These are phyloP conservation scores for Masnerella sp. DNA, from an alignment of 2,888 invertebrate species.

Conservation along the genomic window DNA sequence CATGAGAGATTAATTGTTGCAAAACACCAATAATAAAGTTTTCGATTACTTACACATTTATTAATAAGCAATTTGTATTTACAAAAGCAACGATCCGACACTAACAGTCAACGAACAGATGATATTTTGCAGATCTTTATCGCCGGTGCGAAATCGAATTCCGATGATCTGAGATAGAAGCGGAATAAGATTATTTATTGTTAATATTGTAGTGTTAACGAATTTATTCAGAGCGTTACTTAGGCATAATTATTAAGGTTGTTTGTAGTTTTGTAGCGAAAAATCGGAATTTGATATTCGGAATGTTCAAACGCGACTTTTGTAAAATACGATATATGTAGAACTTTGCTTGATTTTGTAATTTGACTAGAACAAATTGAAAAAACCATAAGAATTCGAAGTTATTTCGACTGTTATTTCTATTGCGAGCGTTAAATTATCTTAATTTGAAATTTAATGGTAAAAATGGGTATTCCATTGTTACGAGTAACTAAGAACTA, in stretches of 20 bases:
- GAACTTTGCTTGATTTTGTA: conserved; percentile 17
- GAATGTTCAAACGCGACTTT: neutral
- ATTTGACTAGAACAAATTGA: neutral
- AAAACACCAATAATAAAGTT: conserved; percentile 10
- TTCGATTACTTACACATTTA: conserved; percentile 39
- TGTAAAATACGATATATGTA: conserved; percentile 2
- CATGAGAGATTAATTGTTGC: too few relatives aligned
- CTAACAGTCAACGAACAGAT: conserved; percentile 3
- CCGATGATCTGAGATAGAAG: conserved; percentile 11
- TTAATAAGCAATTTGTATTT: conserved; percentile 25
- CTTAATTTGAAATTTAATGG: neutral
- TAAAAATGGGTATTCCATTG: neutral
- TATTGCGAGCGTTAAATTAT: neutral
- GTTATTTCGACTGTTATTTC: too few relatives aligned
- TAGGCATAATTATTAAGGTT: conserved; percentile 19
- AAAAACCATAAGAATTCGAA: neutral
- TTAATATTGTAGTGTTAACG: conserved; percentile 29
- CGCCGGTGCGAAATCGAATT: conserved; percentile 21
- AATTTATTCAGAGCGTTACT: conserved; percentile 25
- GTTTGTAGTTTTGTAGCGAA: conserved; percentile 16
- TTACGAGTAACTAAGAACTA: conserved; percentile 1
- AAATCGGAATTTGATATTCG: conserved; percentile 18
- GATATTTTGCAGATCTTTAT: conserved; percentile 30
- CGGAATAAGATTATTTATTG: conserved; percentile 27
- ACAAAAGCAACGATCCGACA: too few relatives aligned